These are phyloP conservation scores for Charaxes varanes DNA, from an alignment of 1,140 invertebrate genomes.

Conservation along the genomic window DNA sequence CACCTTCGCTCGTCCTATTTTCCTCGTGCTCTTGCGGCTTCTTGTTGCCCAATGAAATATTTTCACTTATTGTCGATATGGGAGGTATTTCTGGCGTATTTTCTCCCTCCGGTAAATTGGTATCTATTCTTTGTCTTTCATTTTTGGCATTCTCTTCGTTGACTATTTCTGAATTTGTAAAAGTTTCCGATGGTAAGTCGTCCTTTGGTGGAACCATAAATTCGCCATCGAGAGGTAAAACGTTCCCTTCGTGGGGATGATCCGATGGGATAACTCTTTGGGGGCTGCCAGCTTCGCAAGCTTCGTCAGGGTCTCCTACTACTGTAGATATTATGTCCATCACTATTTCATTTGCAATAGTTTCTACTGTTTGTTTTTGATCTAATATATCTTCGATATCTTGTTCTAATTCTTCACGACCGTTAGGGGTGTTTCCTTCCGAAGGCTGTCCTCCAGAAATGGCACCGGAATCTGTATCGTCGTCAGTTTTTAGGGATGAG, in stretches of 20 bases:
- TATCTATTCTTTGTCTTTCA: slow-evolving; percentile 50
- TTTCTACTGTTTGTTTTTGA: slow-evolving; percentile 46
- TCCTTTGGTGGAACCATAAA: slow-evolving; percentile 47
- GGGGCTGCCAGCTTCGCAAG: slow-evolving; percentile 28
- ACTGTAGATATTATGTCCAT: slow-evolving; percentile 45
- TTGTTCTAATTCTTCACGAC: slow-evolving; percentile 61
- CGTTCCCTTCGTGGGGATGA: slow-evolving; percentile 57
- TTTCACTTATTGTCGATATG: slow-evolving; percentile 83
- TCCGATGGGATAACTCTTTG: slow-evolving; percentile 47
- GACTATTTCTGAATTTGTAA: slow-evolving; percentile 10
- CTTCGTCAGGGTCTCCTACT: slow-evolving; percentile 35
- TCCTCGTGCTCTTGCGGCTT: slow-evolving; percentile 53
- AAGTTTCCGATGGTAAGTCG: slow-evolving; percentile 27
- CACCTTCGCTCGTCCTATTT: slow-evolving; percentile 48
- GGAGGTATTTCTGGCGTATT: slow-evolving; percentile 80
- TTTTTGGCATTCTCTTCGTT: slow-evolving; percentile 60
- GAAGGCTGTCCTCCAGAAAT: slow-evolving; percentile 60
- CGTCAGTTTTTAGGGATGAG: slow-evolving; percentile 58
- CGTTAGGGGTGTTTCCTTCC: slow-evolving; percentile 65
- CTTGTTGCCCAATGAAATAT: slow-evolving; percentile 65
- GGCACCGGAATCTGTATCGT: slow-evolving; percentile 60
- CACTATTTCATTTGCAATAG: slow-evolving; percentile 48
- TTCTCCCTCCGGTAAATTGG: slow-evolving; percentile 64
- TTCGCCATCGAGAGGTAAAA: slow-evolving; percentile 64
- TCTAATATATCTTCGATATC: slow-evolving; percentile 56